Evolutionary conservation across 2,113 vertebrate species (phyloP).

Genomic region (Cryptomyrus ogoouensis): DNA sequence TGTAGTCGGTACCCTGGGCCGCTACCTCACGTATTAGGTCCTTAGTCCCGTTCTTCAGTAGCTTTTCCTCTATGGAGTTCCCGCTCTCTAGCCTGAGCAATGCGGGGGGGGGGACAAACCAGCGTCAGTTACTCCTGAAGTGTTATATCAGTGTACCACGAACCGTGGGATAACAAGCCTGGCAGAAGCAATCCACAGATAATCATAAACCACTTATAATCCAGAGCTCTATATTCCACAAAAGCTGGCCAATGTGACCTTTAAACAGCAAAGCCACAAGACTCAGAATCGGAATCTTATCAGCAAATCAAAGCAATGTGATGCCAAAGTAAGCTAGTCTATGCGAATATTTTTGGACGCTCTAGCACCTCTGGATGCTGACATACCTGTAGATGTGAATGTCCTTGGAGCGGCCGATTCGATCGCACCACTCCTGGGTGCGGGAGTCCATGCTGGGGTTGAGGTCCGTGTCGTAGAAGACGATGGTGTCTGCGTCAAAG

Average conservation of each 20-base stretch:
- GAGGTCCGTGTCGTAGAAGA: slow-evolving; percentile 87
- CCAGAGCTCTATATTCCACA: not conserved
- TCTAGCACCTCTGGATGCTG: no score
- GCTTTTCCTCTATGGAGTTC: slow-evolving; percentile 88
- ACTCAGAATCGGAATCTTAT: not conserved
- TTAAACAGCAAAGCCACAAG: not conserved
- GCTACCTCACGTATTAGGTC: slow-evolving; percentile 90
- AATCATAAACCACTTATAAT: not conserved
- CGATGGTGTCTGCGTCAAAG: slow-evolving; percentile 81
- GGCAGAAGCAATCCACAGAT: not conserved
- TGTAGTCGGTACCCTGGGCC: slow-evolving; percentile 85
- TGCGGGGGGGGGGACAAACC: not conserved
- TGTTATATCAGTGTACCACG: not conserved
- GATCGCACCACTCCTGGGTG: slow-evolving; percentile 88
- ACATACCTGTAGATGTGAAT: slow-evolving; percentile 90
- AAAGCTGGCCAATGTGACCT: not conserved
- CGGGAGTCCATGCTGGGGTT: slow-evolving; percentile 86
- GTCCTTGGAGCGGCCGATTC: slow-evolving; percentile 84
- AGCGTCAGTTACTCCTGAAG: not conserved
- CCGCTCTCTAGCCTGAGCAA: slow-evolving; percentile 76
- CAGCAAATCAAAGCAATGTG: not conserved
- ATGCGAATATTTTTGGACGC: not conserved
- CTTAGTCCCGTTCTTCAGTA: slow-evolving; percentile 87
- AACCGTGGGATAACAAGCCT: not conserved
- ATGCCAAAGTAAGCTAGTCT: not conserved